Evolutionary conservation across 1,140 invertebrate genomes (phyloP).

Genomic region (Chlorops oryzae): DNA sequence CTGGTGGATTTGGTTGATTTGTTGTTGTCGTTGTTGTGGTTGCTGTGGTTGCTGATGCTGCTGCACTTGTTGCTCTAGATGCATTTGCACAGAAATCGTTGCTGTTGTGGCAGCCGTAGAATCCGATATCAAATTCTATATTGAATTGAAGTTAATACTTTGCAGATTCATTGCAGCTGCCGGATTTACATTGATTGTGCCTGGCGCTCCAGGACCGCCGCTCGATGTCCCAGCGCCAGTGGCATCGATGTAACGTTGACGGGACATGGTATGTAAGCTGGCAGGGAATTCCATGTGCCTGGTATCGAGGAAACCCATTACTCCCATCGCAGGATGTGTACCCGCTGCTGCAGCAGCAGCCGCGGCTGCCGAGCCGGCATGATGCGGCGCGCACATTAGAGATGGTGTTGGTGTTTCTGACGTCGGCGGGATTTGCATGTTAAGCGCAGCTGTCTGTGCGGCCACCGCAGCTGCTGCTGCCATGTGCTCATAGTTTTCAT

Average conservation of each 20-base stretch:
- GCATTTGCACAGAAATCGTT: conserved; percentile 8
- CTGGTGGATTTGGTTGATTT: too few relatives aligned
- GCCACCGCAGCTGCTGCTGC: conserved; percentile 35
- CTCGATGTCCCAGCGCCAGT: conserved; percentile 29
- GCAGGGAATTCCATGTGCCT: conserved; percentile 53
- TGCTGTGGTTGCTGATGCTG: conserved; percentile 15
- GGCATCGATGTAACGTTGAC: conserved; percentile 50
- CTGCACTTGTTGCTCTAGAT: conserved; percentile 19
- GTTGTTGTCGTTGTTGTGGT: conserved; percentile 31
- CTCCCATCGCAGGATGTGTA: conserved; percentile 50
- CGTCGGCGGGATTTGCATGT: conserved; percentile 53
- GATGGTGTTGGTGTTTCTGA: conserved; percentile 48
- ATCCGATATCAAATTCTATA: conserved; percentile 53
- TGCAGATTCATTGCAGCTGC: conserved; percentile 60
- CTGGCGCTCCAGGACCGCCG: conserved; percentile 27
- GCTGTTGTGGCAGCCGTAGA: conserved; percentile 16
- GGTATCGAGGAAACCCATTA: conserved; percentile 56
- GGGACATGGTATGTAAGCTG: conserved; percentile 48
- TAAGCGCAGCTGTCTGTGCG: conserved; percentile 46
- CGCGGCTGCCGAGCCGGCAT: conserved; percentile 22
- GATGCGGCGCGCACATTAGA: conserved; percentile 48
- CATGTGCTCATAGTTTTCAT: conserved; percentile 47
- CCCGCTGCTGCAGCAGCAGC: conserved; percentile 24
- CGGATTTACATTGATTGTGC: conserved; percentile 46
- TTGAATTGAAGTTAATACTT: conserved; percentile 65